Evolutionary conservation across 2,888 invertebrate species (phyloP).

Genomic region (Hedya salicella): DNA sequence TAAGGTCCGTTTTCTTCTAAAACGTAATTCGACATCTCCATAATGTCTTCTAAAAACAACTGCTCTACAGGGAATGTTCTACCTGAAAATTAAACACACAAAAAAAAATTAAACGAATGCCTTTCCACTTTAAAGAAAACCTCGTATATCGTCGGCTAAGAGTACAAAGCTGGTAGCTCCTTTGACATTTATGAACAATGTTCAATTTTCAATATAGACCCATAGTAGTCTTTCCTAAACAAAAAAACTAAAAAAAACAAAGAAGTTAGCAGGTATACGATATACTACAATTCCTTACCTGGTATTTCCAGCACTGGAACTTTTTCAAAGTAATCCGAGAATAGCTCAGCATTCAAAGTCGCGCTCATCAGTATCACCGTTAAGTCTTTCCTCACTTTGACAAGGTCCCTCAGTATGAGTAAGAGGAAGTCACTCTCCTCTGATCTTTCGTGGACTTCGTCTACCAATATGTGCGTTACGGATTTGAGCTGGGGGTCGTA

Average conservation of each 20-base stretch:
- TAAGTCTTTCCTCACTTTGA: slow-evolving; percentile 89
- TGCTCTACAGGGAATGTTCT: slow-evolving; percentile 94
- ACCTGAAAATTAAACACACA: slow-evolving; percentile 63
- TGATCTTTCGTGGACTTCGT: slow-evolving; percentile 97
- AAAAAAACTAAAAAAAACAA: too few relatives aligned
- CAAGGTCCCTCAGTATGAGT: slow-evolving; percentile 91
- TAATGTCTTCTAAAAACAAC: slow-evolving; percentile 91
- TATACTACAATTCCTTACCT: slow-evolving; percentile 75
- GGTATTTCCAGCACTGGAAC: slow-evolving; percentile 93
- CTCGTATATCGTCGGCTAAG: too few relatives aligned
- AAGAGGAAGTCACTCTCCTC: slow-evolving; percentile 96
- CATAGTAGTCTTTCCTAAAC: too few relatives aligned
- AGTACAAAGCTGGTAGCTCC: too few relatives aligned
- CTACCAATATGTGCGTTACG: slow-evolving; percentile 93
- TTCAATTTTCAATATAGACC: too few relatives aligned
- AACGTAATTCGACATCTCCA: slow-evolving; percentile 85
- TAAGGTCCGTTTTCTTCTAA: slow-evolving; percentile 83
- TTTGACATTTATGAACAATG: too few relatives aligned
- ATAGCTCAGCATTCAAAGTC: slow-evolving; percentile 93
- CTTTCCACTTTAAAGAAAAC: not conserved
- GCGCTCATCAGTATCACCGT: slow-evolving; percentile 97
- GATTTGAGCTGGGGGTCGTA: slow-evolving; percentile 90
- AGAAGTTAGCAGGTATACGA: too few relatives aligned
- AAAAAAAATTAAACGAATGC: not conserved
- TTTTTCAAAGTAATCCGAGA: slow-evolving; percentile 92